Evolutionary conservation across 1,140 invertebrate species (phyloP), one percentile per base, ranked within the genome.

Genomic region (Drosophila sucinea): DNA sequence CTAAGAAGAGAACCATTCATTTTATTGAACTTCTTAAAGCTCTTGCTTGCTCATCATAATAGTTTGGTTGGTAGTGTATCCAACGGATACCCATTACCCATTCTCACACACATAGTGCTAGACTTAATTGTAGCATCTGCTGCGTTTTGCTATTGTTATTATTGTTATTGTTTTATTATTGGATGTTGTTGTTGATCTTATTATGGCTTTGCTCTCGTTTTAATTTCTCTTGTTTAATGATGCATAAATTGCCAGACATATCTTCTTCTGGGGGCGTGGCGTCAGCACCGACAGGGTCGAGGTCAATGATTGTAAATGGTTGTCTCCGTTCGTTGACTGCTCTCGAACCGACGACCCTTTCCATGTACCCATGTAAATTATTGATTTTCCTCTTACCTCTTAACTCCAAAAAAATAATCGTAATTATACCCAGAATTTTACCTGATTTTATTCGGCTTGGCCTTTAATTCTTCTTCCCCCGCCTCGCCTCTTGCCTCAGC

Each of bases 301-400:
- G 83, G 83, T 86, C 83, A 86, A 63, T 70, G 27, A 57, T 65
- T 72, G 65, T 60, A 68, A 62, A 67, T 74, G 54, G 55, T 60
- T 73, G 76, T 66, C 63, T 72, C 35, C 54, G 73, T 81, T 81
- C 68, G 72, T 47, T 76, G 73, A 75, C 73, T 76, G 73, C 7
- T 38, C 56, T 38, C 32, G 10, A 35, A 61, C 58, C 27, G 29
- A 35, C 8, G 10, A 10, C 17, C 44, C 44, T 32, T 41, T 10
- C 35, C 10, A 17, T 58, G 40, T 30, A 38, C 60, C 58, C 47
- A 65, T 86, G 70, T 72, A 70, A 69, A 86, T 84, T 82, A 86
- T 86, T 83, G 84, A 87, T 89, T 83, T 89, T 87, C 76, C 84
- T 77, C 76, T 69, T 87, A 73, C 55, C 55, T 64, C 41, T 64